Evolutionary conservation across 2,888 invertebrate species (phyloP), one percentile per base, ranked within the genome.

Genomic region (Dryobota labecula): DNA sequence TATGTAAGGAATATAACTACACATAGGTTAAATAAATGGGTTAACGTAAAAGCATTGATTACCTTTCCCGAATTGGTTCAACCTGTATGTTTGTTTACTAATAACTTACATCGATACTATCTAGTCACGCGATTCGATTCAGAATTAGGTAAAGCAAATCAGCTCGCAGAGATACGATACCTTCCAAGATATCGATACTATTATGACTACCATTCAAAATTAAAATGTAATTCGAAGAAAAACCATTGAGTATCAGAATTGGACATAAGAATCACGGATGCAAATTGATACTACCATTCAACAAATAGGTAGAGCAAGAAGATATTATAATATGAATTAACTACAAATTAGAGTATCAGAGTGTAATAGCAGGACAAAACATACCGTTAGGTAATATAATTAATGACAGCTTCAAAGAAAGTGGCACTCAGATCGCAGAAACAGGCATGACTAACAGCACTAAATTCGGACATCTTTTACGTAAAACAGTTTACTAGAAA

Each of bases 81-180:
- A 30, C 62, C 61, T 70, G 61, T 70, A 57, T 72, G 56, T 82
- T 80, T 84, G 80, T 84, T 84, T 84, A 85, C 76, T 70, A 79
- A 82, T 78, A 83, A 60, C 53, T 69, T 51, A 76, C 69, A 73
- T 67, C 36, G 72, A 84, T 83, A 75, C n/a, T 73, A 81, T 81
- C 80, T 70, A 75, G 86, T 88, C 88, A 88, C 86, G 87, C 87
- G 77, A 87, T 63, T 60, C 63, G 78, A 83, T 83, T 78, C 56
- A 76, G 68, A 66, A 78, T 74, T 67, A 71, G 64, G 45, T 68
- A 51, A 63, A 58, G 30, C 75, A 66, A 74, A 68, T 49, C 49
- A 53, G 20, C 13, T 54, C 9, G 33, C 47, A 20, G 33, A 51
- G 53, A 57, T 57, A 54, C 30, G 33, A 43, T 62, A 45, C 27